Base-by-base conservation (phyloP, 2,888 invertebrate species). In the Ptycholaimellus sp. region DNA sequence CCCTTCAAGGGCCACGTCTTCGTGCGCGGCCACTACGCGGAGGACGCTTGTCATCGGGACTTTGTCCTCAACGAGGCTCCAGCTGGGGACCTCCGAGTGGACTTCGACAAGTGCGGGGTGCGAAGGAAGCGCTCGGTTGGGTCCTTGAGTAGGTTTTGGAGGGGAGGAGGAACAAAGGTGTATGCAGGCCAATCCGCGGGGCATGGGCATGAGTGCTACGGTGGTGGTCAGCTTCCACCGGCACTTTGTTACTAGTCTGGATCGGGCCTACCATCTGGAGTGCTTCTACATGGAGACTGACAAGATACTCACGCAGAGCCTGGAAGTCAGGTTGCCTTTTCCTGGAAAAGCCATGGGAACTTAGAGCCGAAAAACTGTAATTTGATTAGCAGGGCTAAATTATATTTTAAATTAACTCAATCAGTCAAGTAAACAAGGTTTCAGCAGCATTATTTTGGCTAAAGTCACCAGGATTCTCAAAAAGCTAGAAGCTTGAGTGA, bases 281-380 rank as follows among this genome's bases (percentile, higher is more conserved):
- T 41, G 41, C 27, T 41, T 41, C 30, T 41, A 41, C 17, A 3
- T 41, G 35, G 41, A 41, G 28, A 35, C 25, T 14, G 38, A 38
- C 7, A 27, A 30, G 22, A 28, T 30, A 13, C 33, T 41, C n/a
- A 36, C 35, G 11, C 29, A 30, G 21, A 29, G 23, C n/a, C 4
- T 41, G 33, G 21, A 33, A 9, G 38, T 41, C 38, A 35, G 40
- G n/a, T n/a, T n/a, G n/a, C n/a, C n/a, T n/a, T n/a, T n/a, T n/a
- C n/a, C n/a, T n/a, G n/a, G n/a, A n/a, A n/a, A n/a, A n/a, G n/a
- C n/a, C n/a, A n/a, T n/a, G n/a, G n/a, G n/a, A n/a, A n/a, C n/a
- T n/a, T n/a, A n/a, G n/a, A n/a, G n/a, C n/a, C n/a, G n/a, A n/a
- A n/a, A n/a, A n/a, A n/a, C n/a, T n/a, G n/a, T n/a, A n/a, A n/a